Conservation (phyloP, 2,797 vertebrate species). For the Mycteria americana region DNA sequence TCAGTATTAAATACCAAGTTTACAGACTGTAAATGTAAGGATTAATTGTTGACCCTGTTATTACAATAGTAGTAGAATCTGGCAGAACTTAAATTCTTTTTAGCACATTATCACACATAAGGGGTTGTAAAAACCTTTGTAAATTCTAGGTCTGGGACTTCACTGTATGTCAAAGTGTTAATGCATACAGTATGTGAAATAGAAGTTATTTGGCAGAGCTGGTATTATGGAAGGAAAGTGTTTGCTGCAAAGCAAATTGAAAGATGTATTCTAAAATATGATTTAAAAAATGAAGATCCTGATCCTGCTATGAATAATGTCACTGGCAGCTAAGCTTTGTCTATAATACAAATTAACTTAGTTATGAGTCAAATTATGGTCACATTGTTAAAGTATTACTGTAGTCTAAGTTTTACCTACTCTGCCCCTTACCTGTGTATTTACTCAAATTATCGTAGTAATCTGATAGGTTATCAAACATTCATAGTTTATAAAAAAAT, state of each 20-base stretch:
- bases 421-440: background rate
- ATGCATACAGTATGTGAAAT: constrained; percentile 37
- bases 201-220: background rate
- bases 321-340: background rate
- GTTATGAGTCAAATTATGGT: background rate
- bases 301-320: background rate
- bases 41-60: constrained; percentile 34
- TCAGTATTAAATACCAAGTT: constrained; percentile 22
- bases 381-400: background rate
- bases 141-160: constrained; percentile 52
- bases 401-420: background rate
- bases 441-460: background rate
- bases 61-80: constrained; percentile 23
- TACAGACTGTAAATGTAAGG: constrained; percentile 40
- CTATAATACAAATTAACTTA: background rate
- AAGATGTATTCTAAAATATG: background rate
- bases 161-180: constrained; percentile 20
- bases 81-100: constrained; percentile 26
- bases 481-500: background rate
- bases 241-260: background rate
- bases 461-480: background rate
- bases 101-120: constrained; percentile 35
- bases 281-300: background rate
- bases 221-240: background rate
- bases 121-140: constrained; percentile 27